Conservation (phyloP, 37 sponge, comb jelly and placozoan genomes). For the Halisarca cf. caerulea region DNA sequence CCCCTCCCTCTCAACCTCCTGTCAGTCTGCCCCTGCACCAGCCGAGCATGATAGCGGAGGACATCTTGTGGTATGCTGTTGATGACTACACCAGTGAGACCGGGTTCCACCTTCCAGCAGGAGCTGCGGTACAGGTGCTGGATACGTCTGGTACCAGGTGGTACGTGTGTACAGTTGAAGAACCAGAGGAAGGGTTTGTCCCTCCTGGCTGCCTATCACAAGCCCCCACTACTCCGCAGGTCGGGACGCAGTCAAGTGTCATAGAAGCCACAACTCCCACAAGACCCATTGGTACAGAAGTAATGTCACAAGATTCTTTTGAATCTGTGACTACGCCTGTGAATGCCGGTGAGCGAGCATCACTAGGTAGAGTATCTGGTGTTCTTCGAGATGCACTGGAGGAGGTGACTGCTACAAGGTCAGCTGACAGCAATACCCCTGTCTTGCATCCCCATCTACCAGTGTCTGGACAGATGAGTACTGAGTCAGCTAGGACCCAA, state of each 20-base stretch:
- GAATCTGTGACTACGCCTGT: too few relatives aligned
- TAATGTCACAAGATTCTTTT: too few relatives aligned
- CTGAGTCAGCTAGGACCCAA: too few relatives aligned
- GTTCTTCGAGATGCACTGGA: too few relatives aligned
- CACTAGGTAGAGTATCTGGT: too few relatives aligned
- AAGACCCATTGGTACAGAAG: too few relatives aligned
- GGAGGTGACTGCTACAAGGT: too few relatives aligned
- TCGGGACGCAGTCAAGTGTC: neutral
- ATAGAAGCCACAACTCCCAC: neutral
- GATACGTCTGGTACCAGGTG: constrained; percentile 31
- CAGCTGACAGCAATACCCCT: too few relatives aligned
- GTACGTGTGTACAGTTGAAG: constrained; percentile 6
- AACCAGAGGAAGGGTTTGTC: constrained; percentile 9
- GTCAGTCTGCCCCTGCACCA: neutral
- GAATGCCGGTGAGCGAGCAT: too few relatives aligned
- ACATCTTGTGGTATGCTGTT: constrained; percentile 5
- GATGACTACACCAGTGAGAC: constrained; percentile 11
- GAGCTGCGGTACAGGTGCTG: constrained; percentile 57
- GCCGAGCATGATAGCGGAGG: neutral
- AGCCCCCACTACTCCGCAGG: neutral
- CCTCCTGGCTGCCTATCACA: constrained; percentile 10
- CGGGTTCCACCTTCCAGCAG: neutral
- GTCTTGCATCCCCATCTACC: too few relatives aligned
- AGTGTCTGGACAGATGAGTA: too few relatives aligned
- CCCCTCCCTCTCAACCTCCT: neutral